phyloP scores from a whole-genome alignment of 2,888 invertebrate genomes.

The Timema cristinae region DNA sequence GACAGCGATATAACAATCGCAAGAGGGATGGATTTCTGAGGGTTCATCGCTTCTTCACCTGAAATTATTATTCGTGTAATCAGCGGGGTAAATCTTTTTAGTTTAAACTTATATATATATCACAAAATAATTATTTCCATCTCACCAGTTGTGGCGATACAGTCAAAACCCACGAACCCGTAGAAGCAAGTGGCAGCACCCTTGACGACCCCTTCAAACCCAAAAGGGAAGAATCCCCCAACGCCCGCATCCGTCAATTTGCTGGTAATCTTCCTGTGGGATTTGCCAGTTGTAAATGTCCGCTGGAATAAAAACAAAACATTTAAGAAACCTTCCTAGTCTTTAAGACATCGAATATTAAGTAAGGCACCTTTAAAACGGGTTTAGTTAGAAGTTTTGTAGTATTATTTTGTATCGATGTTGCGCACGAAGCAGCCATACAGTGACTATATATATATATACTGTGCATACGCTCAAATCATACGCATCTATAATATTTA shows the following conservation, averaged over 20 bases:
- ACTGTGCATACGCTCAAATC: no score
- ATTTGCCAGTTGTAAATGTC: conserved; percentile 72
- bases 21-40: conserved; percentile 84
- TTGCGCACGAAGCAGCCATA: no score
- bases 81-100: no score
- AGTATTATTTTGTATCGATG: no score
- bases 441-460: no score
- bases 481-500: no score
- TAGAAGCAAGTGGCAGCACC: conserved; percentile 80
- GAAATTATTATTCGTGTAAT: conserved; percentile 19
- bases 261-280: conserved; percentile 53
- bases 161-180: conserved; percentile 95
- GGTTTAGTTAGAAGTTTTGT: no score
- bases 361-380: no score
- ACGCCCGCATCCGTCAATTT: conserved; percentile 52
- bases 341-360: no score
- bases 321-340: no score
- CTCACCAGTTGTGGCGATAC: conserved; percentile 64
- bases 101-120: no score
- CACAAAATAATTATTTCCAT: no score
- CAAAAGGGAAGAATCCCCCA: conserved; percentile 90
- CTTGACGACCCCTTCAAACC: conserved; percentile 79
- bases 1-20: conserved; percentile 81
- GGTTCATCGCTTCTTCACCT: conserved; percentile 90
- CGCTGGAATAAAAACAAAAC: conserved; percentile 37